phyloP scores from a whole-genome alignment of 2,113 vertebrate species.

The Takifugu bimaculatus region DNA sequence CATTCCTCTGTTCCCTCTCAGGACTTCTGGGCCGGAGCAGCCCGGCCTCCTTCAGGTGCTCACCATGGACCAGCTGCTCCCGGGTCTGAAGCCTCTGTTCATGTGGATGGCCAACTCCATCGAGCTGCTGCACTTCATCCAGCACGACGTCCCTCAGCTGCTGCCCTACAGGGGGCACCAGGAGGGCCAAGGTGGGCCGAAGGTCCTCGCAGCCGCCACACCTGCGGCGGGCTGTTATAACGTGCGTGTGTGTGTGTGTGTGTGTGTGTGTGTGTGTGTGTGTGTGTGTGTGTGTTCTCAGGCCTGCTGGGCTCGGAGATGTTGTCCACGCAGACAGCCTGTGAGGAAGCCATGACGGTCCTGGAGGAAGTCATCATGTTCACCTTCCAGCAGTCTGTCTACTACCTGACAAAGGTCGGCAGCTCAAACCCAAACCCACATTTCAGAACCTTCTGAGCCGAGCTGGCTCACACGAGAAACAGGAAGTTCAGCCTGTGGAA shows the following conservation, averaged over 20 bases:
- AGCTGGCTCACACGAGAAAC: slow-evolving; percentile 35
- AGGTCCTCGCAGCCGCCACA: background rate
- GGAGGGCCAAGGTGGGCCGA: slow-evolving; percentile 36
- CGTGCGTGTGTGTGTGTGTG: background rate
- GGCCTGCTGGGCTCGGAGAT: slow-evolving; percentile 64
- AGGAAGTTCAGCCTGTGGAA: slow-evolving; percentile 52
- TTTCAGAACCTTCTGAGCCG: too few relatives aligned
- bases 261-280: slow-evolving; percentile 1
- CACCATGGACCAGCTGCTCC: slow-evolving; percentile 61
- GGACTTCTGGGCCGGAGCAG: background rate
- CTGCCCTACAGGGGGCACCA: slow-evolving; percentile 62
- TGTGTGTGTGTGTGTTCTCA: slow-evolving; percentile 24
- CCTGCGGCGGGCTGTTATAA: background rate
- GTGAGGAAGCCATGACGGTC: slow-evolving; percentile 79
- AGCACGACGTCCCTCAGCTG: slow-evolving; percentile 74
- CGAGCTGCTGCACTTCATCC: slow-evolving; percentile 78
- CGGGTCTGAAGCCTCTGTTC: slow-evolving; percentile 68
- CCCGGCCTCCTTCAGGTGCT: slow-evolving; percentile 31
- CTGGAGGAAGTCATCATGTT: slow-evolving; percentile 83
- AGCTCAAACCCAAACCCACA: background rate
- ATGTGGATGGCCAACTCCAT: slow-evolving; percentile 81
- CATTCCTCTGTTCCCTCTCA: too few relatives aligned
- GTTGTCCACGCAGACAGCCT: slow-evolving; percentile 62
- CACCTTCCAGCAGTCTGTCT: slow-evolving; percentile 81
- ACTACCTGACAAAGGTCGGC: slow-evolving; percentile 79